Conservation (phyloP, 2,113 vertebrate genomes). For the Morone chrysops region DNA sequence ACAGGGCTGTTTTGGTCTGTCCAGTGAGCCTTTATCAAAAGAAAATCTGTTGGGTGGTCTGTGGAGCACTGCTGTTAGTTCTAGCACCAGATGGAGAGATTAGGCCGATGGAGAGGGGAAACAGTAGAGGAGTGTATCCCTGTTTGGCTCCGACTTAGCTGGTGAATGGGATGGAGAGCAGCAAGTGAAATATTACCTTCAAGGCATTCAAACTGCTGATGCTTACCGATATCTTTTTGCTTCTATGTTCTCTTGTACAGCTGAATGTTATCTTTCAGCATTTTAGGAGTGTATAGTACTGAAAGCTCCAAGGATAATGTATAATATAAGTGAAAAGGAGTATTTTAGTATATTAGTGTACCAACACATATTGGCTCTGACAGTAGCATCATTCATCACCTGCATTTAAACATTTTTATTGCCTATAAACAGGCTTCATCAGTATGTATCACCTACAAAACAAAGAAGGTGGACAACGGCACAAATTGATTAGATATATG, state of each 20-base stretch:
- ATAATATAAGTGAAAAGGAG: fast-evolving
- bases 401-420: neutral
- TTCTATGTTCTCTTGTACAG: conserved; percentile 49
- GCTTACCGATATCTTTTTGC: conserved; percentile 60
- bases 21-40: conserved; percentile 74
- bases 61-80: conserved; percentile 67
- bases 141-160: conserved; percentile 81
- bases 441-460: neutral
- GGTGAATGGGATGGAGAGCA: conserved; percentile 79
- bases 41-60: conserved; percentile 75
- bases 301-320: neutral
- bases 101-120: conserved; percentile 69
- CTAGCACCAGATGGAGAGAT: conserved; percentile 82
- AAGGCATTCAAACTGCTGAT: conserved; percentile 71
- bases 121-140: conserved; percentile 80
- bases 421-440: neutral
- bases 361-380: neutral
- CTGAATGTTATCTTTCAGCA: conserved; percentile 45
- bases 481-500: neutral
- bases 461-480: neutral
- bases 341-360: neutral
- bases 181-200: conserved; percentile 66
- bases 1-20: conserved; percentile 70
- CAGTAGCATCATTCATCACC: neutral
- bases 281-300: conserved; percentile 8